Conservation (phyloP, 2,797 vertebrate genomes). For the Scomberomorus guttatus region DNA sequence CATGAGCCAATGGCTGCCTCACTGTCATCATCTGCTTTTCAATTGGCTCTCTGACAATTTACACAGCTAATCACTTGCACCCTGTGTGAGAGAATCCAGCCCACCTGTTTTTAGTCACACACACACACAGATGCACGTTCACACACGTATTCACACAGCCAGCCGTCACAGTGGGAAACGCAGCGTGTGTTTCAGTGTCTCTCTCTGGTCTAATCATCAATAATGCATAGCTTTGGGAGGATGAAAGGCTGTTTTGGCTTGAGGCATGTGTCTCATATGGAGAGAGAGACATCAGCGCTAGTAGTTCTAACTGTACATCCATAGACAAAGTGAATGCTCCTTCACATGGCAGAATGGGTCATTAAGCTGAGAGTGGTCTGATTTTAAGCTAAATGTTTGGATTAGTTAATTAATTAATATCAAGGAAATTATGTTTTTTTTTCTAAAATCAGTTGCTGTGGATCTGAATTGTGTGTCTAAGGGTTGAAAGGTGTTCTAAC, state of each 20-base stretch:
- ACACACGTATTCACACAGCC: slow-evolving; percentile 43
- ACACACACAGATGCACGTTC: slow-evolving; percentile 26
- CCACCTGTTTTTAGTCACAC: slow-evolving; percentile 72
- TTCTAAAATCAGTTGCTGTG: not conserved
- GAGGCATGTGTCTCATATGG: slow-evolving; percentile 79
- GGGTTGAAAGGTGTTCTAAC: not conserved
- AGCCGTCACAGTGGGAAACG: slow-evolving; percentile 70
- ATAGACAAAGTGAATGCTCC: slow-evolving; percentile 63
- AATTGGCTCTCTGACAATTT: slow-evolving; percentile 73
- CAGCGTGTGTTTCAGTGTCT: slow-evolving; percentile 78
- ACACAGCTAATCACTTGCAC: slow-evolving; percentile 65
- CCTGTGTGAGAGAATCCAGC: slow-evolving; percentile 50
- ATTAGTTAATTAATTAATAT: not conserved
- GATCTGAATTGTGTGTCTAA: not conserved
- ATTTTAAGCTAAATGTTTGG: slow-evolving; percentile 14
- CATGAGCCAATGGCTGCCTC: slow-evolving; percentile 69
- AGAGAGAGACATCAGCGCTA: slow-evolving; percentile 76
- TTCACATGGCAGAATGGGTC: slow-evolving; percentile 40
- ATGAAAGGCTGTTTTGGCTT: slow-evolving; percentile 86
- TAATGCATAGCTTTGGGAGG: slow-evolving; percentile 83
- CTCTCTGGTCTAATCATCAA: slow-evolving; percentile 82
- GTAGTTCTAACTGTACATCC: slow-evolving; percentile 72
- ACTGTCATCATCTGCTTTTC: slow-evolving; percentile 66
- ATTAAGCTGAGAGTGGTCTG: not conserved
- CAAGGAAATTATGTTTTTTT: not conserved